Percentiles rank a stretch among this genome's conserved stretches.
phyloP scores from a whole-genome alignment of 2,113 vertebrate species.

The Clarias macrocephalus region DNA sequence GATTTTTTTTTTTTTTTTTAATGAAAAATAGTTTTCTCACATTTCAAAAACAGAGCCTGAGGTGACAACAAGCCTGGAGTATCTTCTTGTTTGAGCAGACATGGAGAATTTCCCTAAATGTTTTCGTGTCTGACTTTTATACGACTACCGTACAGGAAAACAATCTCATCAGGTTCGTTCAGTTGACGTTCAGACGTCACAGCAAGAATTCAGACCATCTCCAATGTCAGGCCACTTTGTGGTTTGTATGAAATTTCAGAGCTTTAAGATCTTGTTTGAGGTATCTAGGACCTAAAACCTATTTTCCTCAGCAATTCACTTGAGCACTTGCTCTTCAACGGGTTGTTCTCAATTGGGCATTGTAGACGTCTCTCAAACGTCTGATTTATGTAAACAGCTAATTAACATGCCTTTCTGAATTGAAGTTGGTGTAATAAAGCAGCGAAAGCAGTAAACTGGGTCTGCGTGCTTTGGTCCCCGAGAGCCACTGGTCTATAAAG shows the following conservation, averaged over 20 bases:
- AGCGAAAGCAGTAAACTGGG: too few relatives aligned
- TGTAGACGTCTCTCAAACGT: too few relatives aligned
- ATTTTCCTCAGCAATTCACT: too few relatives aligned
- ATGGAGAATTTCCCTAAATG: not conserved
- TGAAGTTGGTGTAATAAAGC: too few relatives aligned
- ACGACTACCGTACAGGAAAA: not conserved
- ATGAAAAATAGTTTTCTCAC: not conserved
- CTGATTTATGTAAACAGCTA: too few relatives aligned
- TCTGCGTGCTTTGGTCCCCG: too few relatives aligned
- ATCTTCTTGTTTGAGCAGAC: not conserved
- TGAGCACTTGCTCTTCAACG: too few relatives aligned
- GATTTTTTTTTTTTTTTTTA: not conserved
- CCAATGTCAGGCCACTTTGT: not conserved
- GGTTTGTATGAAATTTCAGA: not conserved
- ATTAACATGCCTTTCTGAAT: too few relatives aligned
- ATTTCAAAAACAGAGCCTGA: not conserved
- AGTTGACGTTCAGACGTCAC: not conserved
- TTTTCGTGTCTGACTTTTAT: too few relatives aligned
- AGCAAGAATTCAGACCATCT: not conserved
- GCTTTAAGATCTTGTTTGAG: not conserved
- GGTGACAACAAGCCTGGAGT: not conserved
- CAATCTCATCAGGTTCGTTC: not conserved
- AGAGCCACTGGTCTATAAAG: not conserved
- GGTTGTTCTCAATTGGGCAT: too few relatives aligned
- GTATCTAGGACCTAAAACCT: not conserved